phyloP scores from a whole-genome alignment of 64 coral and sea anemone genomes.

The Dendrophyllia cribrosa region DNA sequence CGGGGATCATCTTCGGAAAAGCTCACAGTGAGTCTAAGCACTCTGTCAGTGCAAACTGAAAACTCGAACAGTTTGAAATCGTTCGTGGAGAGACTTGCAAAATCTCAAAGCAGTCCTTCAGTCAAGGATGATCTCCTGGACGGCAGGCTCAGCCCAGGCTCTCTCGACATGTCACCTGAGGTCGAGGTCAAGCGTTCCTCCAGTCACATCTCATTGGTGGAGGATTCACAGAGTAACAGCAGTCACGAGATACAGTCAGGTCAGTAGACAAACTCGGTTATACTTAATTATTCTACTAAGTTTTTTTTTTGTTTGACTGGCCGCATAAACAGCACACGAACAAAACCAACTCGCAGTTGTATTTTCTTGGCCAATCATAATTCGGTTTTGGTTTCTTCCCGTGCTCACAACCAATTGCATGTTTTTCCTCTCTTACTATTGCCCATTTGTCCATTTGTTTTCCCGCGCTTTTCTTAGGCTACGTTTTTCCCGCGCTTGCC shows the following conservation, averaged over 20 bases:
- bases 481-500: no score
- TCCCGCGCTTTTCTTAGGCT: no score
- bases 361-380: no score
- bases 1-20: conserved; percentile 65
- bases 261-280: background rate
- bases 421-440: no score
- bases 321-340: no score
- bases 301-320: no score
- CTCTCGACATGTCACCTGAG: conserved; percentile 10
- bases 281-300: no score
- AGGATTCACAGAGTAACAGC: background rate
- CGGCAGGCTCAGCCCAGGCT: background rate
- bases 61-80: conserved; percentile 14
- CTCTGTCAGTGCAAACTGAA: conserved; percentile 53
- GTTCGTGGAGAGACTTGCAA: conserved; percentile 60
- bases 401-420: no score
- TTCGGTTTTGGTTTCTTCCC: no score
- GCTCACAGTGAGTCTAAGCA: conserved; percentile 73
- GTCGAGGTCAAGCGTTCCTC: conserved; percentile 2
- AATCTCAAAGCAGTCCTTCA: conserved; percentile 62
- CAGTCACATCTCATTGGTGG: background rate
- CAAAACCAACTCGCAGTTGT: no score
- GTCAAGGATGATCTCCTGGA: conserved; percentile 35
- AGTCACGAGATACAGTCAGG: conserved; percentile 11
- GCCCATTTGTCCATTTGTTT: no score